Base-by-base conservation (phyloP, 2,797 vertebrate species). In the Crenuchus spilurus region DNA sequence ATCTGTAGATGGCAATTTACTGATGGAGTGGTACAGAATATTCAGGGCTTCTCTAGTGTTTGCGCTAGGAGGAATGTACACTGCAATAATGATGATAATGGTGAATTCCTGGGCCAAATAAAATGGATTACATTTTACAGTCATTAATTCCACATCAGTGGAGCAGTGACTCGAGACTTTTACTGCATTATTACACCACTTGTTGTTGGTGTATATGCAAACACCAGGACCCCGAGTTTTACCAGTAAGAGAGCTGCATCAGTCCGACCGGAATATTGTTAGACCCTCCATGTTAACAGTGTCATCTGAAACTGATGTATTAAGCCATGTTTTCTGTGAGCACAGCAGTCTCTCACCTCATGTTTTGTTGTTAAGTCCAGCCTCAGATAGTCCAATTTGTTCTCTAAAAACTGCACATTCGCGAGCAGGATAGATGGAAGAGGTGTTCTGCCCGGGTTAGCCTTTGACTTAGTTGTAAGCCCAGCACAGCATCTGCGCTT, bases 1-100 rank as follows among this genome's bases (percentile, higher is more conserved):
- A 51, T 46, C 2, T 55, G 24, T 55, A 55, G 24, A 30, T 13
- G 13, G 5, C 8, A 55, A 13, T 30, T 28, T 9, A 55, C 48
- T 55, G 52, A 55, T 55, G 52, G 22, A 10, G 10, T 55, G 52
- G 48, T 51, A 6, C 8, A 55, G 26, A 55, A 55, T 24, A 55
- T 30, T 28, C 14, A 13, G 3, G 14, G 52, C 52, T 30, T 28
- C 52, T 51, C 48, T 20, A 13, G 11, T 28, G 22, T 55, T 55
- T 30, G 26, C 24, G 30, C 52, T 55, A 13, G 52, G 52, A 2
- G 52, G 6, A 6, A 55, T 55, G 48, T 51, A 51, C 48, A 51
- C 10, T 4, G 18, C 48, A 4, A 51, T 51, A 14, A 51, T 4
- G 10, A 30, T 30, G 11, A 16, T 28, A 8, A 55, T 13, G 3